Evolutionary conservation across 2,888 invertebrate species (phyloP).

Genomic region (Synanthedon andrenaeformis): DNA sequence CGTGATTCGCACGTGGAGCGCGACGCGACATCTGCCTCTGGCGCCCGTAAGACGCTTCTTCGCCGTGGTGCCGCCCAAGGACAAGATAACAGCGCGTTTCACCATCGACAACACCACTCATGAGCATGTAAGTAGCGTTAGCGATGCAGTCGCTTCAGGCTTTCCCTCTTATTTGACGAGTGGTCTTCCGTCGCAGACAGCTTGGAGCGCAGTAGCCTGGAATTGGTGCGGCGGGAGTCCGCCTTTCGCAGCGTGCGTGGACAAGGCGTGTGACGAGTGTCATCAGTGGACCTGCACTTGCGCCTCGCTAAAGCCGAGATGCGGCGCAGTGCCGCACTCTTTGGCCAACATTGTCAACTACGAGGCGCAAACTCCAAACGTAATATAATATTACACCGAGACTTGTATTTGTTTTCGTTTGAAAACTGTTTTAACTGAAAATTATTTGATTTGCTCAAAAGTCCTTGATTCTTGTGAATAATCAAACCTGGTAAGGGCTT

Average conservation of each 20-base stretch:
- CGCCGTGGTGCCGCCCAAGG: constrained; percentile 30
- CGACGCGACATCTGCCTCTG: constrained; percentile 24
- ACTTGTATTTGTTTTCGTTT: background rate
- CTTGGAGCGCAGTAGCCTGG: background rate
- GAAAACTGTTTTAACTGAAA: too few relatives aligned
- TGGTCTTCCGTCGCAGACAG: background rate
- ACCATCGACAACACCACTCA: constrained; percentile 33
- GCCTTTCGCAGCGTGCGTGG: constrained; percentile 11
- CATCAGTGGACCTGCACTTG: constrained; percentile 29
- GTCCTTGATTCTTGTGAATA: too few relatives aligned
- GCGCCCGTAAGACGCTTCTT: constrained; percentile 25
- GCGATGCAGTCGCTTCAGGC: background rate
- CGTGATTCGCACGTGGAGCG: constrained; percentile 12
- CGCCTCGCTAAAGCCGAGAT: constrained; percentile 22
- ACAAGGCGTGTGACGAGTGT: constrained; percentile 22
- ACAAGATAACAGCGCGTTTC: constrained; percentile 15
- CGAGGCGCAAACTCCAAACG: constrained; percentile 28
- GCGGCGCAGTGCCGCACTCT: constrained; percentile 20
- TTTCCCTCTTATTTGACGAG: background rate
- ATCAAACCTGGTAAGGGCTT: too few relatives aligned
- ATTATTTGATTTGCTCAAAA: too few relatives aligned
- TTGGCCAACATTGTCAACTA: constrained; percentile 14
- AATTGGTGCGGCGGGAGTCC: constrained; percentile 29
- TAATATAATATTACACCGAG: constrained; percentile 8
- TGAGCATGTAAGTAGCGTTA: constrained; percentile 21